A percentile compares a stretch with the other conserved stretches of the same genome.
phyloP scores from a whole-genome alignment of 1,140 invertebrate species.

The Agrilus planipennis region DNA sequence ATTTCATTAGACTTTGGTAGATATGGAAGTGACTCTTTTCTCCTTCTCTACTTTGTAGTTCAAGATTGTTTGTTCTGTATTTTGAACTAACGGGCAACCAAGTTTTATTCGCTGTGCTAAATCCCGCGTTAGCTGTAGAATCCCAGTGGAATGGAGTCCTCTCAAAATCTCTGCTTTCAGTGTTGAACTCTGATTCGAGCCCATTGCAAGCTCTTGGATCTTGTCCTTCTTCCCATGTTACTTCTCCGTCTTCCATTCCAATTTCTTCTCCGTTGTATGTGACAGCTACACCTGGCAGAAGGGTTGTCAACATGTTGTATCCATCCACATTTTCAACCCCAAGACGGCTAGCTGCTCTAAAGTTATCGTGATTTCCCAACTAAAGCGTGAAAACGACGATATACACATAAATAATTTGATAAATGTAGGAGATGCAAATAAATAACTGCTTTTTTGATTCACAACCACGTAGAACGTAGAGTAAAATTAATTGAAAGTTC shows the following conservation, averaged over 20 bases:
- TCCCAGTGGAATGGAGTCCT: constrained; percentile 64
- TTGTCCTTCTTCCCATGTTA: constrained; percentile 37
- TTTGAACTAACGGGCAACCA: constrained; percentile 55
- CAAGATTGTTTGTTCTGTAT: constrained; percentile 44
- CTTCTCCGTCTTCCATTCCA: constrained; percentile 47
- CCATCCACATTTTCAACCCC: constrained; percentile 35
- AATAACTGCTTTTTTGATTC: too few relatives aligned
- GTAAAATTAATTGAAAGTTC: too few relatives aligned
- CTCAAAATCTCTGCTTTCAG: constrained; percentile 34
- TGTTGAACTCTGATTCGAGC: constrained; percentile 5
- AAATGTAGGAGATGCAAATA: too few relatives aligned
- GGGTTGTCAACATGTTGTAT: constrained; percentile 38
- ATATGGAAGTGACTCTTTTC: constrained; percentile 18
- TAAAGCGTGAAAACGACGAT: too few relatives aligned
- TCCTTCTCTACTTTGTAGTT: constrained; percentile 9
- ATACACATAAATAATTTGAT: too few relatives aligned
- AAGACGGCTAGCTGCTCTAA: constrained; percentile 36
- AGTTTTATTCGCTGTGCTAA: constrained; percentile 28
- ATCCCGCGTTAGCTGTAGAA: constrained; percentile 42
- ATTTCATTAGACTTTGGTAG: too few relatives aligned
- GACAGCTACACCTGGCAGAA: constrained; percentile 54
- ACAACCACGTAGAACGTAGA: too few relatives aligned
- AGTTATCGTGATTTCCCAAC: constrained; percentile 43
- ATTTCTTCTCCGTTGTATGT: constrained; percentile 57
- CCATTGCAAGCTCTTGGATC: constrained; percentile 35